These are phyloP conservation scores for Protonibea diacanthus DNA, from an alignment of 2,797 vertebrate genomes.

Conservation along the genomic window DNA sequence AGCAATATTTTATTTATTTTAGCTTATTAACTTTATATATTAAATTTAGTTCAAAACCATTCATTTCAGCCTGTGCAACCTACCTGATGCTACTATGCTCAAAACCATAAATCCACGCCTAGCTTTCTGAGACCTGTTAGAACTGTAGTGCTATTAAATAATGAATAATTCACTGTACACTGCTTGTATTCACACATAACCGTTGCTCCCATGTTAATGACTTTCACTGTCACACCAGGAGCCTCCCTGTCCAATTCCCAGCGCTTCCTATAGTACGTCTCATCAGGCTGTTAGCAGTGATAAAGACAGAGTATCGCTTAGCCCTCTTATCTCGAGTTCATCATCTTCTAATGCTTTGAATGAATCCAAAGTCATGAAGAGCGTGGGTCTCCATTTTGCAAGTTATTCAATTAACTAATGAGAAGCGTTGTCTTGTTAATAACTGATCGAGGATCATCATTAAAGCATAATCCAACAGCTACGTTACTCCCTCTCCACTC, in stretches of 20 bases:
- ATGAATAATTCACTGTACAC: conserved; percentile 35
- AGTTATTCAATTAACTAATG: conserved; percentile 80
- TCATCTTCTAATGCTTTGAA: conserved; percentile 71
- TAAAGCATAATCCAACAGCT: conserved; percentile 67
- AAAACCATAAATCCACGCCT: conserved; percentile 11
- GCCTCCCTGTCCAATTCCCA: conserved; percentile 43
- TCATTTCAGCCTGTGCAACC: neutral
- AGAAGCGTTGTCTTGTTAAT: conserved; percentile 72
- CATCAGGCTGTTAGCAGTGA: conserved; percentile 66
- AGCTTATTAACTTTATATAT: neutral
- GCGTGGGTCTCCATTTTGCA: conserved; percentile 63
- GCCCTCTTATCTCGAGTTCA: conserved; percentile 64
- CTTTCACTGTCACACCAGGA: conserved; percentile 42
- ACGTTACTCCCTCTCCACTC: conserved; percentile 31
- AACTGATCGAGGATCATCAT: conserved; percentile 73
- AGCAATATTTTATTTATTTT: neutral
- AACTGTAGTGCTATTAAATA: conserved; percentile 16
- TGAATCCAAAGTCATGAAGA: conserved; percentile 66
- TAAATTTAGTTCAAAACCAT: no score
- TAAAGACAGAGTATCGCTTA: conserved; percentile 65
- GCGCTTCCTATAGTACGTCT: conserved; percentile 52
- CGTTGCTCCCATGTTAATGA: conserved; percentile 48
- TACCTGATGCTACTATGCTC: neutral
- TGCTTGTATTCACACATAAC: conserved; percentile 29
- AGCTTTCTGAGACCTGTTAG: conserved; percentile 6